These are phyloP conservation scores for Leptinotarsa lineolata DNA, from an alignment of 1,140 invertebrate genomes.

Conservation along the genomic window DNA sequence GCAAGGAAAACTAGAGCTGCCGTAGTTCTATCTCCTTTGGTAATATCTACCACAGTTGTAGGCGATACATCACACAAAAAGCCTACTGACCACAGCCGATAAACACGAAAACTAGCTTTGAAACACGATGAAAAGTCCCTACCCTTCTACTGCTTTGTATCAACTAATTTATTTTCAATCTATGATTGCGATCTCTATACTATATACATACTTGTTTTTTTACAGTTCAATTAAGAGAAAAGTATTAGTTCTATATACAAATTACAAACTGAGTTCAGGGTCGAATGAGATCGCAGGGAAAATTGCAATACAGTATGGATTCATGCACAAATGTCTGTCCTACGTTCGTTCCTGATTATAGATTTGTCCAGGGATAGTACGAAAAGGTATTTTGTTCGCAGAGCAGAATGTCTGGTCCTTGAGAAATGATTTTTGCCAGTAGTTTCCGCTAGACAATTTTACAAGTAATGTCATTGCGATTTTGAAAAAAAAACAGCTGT, in stretches of 20 bases:
- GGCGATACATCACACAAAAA: too few relatives aligned
- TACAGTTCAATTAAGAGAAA: background rate
- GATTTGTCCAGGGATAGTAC: background rate
- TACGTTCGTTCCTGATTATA: background rate
- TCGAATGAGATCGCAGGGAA: background rate
- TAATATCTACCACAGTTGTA: too few relatives aligned
- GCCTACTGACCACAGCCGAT: too few relatives aligned
- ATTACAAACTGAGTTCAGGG: background rate
- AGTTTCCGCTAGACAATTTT: too few relatives aligned
- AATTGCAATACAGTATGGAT: background rate
- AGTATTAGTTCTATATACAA: background rate
- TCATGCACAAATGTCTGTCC: background rate
- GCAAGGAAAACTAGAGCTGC: too few relatives aligned
- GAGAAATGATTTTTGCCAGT: background rate
- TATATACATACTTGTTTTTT: background rate
- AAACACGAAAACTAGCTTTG: too few relatives aligned
- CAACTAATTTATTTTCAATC: background rate
- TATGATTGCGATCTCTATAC: background rate
- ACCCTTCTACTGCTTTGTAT: too few relatives aligned
- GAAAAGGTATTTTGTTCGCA: background rate
- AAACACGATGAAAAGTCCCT: too few relatives aligned
- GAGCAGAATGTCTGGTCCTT: background rate
- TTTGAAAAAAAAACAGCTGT: too few relatives aligned
- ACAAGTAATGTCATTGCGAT: too few relatives aligned
- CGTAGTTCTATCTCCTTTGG: too few relatives aligned